Evolutionary conservation across 2,113 vertebrate genomes (phyloP).

Genomic region (Hippolais icterina): DNA sequence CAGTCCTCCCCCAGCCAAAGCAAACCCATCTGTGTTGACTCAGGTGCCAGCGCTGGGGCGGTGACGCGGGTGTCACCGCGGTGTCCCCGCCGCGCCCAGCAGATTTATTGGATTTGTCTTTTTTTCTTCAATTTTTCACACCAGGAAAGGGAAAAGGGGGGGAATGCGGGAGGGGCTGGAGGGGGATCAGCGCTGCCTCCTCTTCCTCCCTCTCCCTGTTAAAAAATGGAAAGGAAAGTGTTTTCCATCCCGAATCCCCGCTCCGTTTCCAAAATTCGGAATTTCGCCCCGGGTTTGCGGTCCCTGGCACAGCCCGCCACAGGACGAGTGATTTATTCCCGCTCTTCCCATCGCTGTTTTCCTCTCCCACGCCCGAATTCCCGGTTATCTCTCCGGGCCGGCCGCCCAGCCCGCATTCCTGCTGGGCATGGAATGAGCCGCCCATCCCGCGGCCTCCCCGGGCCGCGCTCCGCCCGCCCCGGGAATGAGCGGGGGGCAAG

Average conservation of each 20-base stretch:
- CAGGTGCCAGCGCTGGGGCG: background rate
- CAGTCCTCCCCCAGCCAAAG: background rate
- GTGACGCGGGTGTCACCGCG: background rate
- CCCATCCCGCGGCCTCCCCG: background rate
- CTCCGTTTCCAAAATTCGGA: background rate
- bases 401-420: background rate
- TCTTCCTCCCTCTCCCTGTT: fast-evolving
- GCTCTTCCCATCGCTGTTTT: fast-evolving
- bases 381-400: background rate
- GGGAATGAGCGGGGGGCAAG: fast-evolving
- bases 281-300: background rate
- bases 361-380: background rate
- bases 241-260: background rate
- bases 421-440: background rate
- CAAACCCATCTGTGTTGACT: background rate
- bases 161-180: background rate
- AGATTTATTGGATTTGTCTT: background rate
- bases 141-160: background rate
- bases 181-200: background rate
- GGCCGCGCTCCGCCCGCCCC: background rate
- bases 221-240: background rate
- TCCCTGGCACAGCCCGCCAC: background rate
- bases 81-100: background rate
- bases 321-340: background rate
- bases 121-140: background rate